phyloP scores from a whole-genome alignment of 1,140 invertebrate genomes.

The Calephelis nemesis region DNA sequence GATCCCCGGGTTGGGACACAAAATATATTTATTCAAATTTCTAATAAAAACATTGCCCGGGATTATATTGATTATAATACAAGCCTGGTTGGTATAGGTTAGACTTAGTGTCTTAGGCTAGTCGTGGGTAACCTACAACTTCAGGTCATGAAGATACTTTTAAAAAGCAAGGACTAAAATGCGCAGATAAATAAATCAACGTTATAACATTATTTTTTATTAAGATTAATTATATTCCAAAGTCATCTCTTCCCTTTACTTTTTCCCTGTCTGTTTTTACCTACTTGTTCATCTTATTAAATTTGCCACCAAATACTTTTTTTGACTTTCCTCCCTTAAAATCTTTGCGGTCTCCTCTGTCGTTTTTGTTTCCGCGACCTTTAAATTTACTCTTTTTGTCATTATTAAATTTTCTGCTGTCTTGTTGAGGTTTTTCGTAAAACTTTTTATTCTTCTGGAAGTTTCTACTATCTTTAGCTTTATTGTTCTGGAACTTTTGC shows the following conservation, averaged over 20 bases:
- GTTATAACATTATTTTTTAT: too few relatives aligned
- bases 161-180: too few relatives aligned
- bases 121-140: too few relatives aligned
- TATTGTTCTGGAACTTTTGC: slow-evolving; percentile 40
- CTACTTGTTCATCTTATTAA: slow-evolving; percentile 52
- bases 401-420: slow-evolving; percentile 39
- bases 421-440: slow-evolving; percentile 35
- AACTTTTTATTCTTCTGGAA: slow-evolving; percentile 42
- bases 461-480: slow-evolving; percentile 35
- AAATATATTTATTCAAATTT: too few relatives aligned
- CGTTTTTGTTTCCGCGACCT: slow-evolving; percentile 37
- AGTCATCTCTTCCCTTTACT: slow-evolving; percentile 47
- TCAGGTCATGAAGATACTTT: too few relatives aligned
- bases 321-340: slow-evolving; percentile 43
- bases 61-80: too few relatives aligned
- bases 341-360: slow-evolving; percentile 29
- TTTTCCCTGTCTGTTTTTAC: slow-evolving; percentile 30
- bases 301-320: slow-evolving; percentile 67
- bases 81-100: too few relatives aligned
- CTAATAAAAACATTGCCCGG: too few relatives aligned
- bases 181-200: too few relatives aligned
- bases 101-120: too few relatives aligned
- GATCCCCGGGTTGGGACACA: too few relatives aligned
- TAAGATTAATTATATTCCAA: too few relatives aligned
- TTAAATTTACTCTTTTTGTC: slow-evolving; percentile 28